phyloP scores from a whole-genome alignment of 2,888 invertebrate species.

The Cheilosia scutellata region DNA sequence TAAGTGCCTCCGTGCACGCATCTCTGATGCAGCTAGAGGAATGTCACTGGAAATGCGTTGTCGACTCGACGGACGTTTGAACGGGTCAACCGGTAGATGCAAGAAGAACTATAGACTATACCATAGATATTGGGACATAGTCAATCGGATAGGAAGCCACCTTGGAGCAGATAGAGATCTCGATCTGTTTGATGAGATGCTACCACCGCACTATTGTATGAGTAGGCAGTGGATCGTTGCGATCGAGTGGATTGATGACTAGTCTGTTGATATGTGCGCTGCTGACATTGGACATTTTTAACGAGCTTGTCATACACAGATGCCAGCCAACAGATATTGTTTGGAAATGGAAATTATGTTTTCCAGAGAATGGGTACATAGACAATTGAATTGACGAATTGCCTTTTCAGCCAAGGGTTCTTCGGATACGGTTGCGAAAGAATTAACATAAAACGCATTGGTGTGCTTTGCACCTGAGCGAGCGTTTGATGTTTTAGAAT shows the following conservation, averaged over 20 bases:
- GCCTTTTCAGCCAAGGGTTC: too few species aligned
- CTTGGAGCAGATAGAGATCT: conserved; percentile 66
- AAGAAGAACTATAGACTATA: conserved; percentile 31
- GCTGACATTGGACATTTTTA: conserved; percentile 45
- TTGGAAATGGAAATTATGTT: conserved; percentile 19
- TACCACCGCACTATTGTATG: conserved; percentile 28
- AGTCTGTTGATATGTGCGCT: conserved; percentile 57
- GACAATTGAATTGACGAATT: too few species aligned
- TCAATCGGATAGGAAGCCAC: conserved; percentile 48
- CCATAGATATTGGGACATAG: conserved; percentile 10
- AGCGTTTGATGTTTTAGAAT: too few species aligned
- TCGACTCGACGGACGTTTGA: conserved; percentile 19
- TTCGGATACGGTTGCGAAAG: too few species aligned
- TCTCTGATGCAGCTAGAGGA: conserved; percentile 61
- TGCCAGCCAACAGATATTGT: conserved; percentile 33
- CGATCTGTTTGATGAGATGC: conserved; percentile 62
- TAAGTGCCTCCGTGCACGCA: conserved; percentile 73
- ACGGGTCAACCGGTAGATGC: conserved; percentile 41
- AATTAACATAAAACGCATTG: too few species aligned
- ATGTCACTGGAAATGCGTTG: conserved; percentile 53
- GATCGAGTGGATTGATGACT: conserved; percentile 46
- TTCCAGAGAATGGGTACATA: not conserved
- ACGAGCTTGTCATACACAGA: conserved; percentile 67
- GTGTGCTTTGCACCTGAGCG: too few species aligned
- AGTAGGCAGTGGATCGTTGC: conserved; percentile 20